Conservation (phyloP, 2,113 vertebrate species). For the Brienomyrus longianalis region DNA sequence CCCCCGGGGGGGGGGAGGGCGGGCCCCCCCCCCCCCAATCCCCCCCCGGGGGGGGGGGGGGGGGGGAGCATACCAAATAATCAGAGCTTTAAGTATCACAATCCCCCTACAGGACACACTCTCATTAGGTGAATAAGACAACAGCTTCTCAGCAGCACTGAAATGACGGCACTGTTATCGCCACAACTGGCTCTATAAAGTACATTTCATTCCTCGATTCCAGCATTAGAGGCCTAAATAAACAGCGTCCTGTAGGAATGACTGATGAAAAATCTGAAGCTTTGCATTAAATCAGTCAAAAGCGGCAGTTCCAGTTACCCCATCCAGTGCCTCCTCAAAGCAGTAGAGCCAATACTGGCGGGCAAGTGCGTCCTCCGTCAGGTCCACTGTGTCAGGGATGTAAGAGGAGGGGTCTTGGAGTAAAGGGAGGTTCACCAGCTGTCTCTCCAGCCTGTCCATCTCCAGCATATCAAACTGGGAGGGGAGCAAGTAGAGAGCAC, state of each 20-base stretch:
- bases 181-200: background rate
- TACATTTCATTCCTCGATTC: background rate
- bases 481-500: constrained; percentile 2
- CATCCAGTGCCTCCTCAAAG: constrained; percentile 91
- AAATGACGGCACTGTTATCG: background rate
- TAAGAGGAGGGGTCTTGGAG: constrained; percentile 85
- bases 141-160: background rate
- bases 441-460: constrained; percentile 91
- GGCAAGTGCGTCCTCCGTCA: constrained; percentile 81
- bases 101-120: background rate
- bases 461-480: constrained; percentile 92
- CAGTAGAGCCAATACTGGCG: constrained; percentile 95
- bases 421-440: constrained; percentile 84
- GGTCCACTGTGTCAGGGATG: constrained; percentile 90
- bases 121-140: background rate
- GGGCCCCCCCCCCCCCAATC: too few relatives aligned
- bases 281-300: background rate
- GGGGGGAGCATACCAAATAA: too few relatives aligned
- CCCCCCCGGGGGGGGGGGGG: too few relatives aligned
- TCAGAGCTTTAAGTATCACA: too few relatives aligned
- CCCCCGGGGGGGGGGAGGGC: too few relatives aligned
- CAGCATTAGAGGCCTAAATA: background rate
- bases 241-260: background rate
- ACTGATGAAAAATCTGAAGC: background rate
- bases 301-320: constrained; percentile 58